Evolutionary conservation across 2,113 vertebrate genomes (phyloP), one percentile per base, ranked within the genome.

Genomic region (Cisticola juncidis): DNA sequence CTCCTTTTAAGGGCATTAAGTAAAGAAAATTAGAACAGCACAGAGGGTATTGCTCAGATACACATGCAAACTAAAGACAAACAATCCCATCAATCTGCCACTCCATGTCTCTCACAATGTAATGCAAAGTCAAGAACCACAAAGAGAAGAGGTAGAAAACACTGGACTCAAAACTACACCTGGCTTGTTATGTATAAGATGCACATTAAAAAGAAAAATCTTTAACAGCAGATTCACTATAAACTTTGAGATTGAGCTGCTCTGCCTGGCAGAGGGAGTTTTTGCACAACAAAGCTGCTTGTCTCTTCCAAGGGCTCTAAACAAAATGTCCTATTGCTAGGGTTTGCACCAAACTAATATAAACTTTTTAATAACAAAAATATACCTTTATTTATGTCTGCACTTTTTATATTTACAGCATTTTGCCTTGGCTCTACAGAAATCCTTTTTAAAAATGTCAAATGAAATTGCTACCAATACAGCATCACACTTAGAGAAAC

Each of bases 71-170:
- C 5, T 42, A 20, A 17, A 85, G 81, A 64, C 22, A 42, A 80
- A 36, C 26, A 80, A 44, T 56, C 6, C 12, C 31, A 60, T 44
- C 25, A 61, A 35, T 44, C 28, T 71, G 36, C 28, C 18, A 35
- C 24, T 48, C n/a, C 14, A 9, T 2, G 2, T 57, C 45, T 65
- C 81, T 29, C 25, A 58, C 16, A 66, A 65, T 0, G 0, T 6
- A 26, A 69, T 35, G 12, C 9, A 4, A 87, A 25, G 15, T 26
- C 44, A 35, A 71, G 26, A 64, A 47, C 14, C 7, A 9, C n/a
- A 53, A 90, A 87, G 16, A 80, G 11, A 50, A 62, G 7, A 79
- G 21, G 33, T 2, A 64, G 40, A 79, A 90, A 64, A 31, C 7
- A 51, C 24, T 51, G 26, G 29, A 44, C 38, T 64, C 24, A 38